phyloP scores from a whole-genome alignment of 1,140 invertebrate species.

The Centruroides sculpturatus region DNA sequence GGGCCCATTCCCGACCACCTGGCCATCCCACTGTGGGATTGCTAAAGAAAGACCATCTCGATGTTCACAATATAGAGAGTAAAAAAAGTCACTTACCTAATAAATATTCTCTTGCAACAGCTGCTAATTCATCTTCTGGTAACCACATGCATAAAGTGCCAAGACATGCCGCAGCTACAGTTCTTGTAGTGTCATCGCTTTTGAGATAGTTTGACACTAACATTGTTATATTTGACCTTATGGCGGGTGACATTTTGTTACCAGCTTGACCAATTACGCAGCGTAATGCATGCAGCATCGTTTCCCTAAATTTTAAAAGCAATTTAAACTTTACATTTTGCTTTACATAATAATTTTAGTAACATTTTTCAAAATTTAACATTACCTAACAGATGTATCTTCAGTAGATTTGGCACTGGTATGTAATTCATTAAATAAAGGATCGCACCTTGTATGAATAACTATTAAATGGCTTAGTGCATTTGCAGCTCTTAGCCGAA shows the following conservation, averaged over 20 bases:
- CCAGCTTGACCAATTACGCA: slow-evolving; percentile 66
- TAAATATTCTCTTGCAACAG: slow-evolving; percentile 58
- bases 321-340: too few relatives aligned
- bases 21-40: too few relatives aligned
- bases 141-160: slow-evolving; percentile 69
- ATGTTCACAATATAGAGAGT: not conserved
- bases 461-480: slow-evolving; percentile 76
- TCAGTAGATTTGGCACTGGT: slow-evolving; percentile 68
- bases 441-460: slow-evolving; percentile 71
- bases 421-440: slow-evolving; percentile 79
- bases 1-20: not conserved
- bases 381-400: slow-evolving; percentile 34
- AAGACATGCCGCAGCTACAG: slow-evolving; percentile 68
- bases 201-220: slow-evolving; percentile 49
- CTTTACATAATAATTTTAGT: too few relatives aligned
- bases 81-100: slow-evolving; percentile 37
- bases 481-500: slow-evolving; percentile 73
- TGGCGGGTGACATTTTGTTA: slow-evolving; percentile 69
- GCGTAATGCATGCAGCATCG: slow-evolving; percentile 75
- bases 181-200: slow-evolving; percentile 63
- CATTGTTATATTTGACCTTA: slow-evolving; percentile 58
- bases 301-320: slow-evolving; percentile 46
- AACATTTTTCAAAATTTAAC: slow-evolving; percentile 14
- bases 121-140: slow-evolving; percentile 51
- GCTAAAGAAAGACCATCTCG: too few relatives aligned